Conservation (phyloP, 2,888 invertebrate species). For the Agapetus fuscipes region DNA sequence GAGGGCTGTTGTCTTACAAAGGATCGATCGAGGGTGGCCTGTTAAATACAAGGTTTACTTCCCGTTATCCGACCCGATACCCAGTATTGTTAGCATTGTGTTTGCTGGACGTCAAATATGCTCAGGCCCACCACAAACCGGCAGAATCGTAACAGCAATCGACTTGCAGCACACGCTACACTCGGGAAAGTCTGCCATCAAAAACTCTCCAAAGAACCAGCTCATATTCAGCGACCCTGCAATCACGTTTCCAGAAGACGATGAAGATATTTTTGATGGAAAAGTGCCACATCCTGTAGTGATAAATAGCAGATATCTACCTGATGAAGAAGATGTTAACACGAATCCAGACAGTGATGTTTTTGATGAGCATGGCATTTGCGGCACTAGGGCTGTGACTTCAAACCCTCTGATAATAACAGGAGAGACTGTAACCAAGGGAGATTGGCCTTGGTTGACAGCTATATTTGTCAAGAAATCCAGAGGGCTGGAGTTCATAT, state of each 20-base stretch:
- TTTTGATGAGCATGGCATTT: conserved; percentile 19
- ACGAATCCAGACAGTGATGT: conserved; percentile 1
- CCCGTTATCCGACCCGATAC: conserved; percentile 27
- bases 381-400: conserved; percentile 17
- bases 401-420: conserved; percentile 25
- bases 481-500: conserved; percentile 28
- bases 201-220: conserved; percentile 13
- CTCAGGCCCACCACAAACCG: conserved; percentile 24
- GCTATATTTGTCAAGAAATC: conserved; percentile 29
- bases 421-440: conserved; percentile 24
- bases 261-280: not conserved
- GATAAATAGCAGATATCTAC: too few species aligned
- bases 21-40: conserved; percentile 24
- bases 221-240: conserved; percentile 6
- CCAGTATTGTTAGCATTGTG: conserved; percentile 25
- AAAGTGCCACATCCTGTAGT: too few species aligned
- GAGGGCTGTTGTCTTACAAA: conserved; percentile 24
- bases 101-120: conserved; percentile 26
- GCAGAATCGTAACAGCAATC: conserved; percentile 29
- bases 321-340: conserved; percentile 1
- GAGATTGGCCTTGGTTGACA: conserved; percentile 35
- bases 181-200: conserved; percentile 23
- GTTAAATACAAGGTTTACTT: conserved; percentile 27
- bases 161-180: conserved; percentile 30
- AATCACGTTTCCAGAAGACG: not conserved